phyloP scores from a whole-genome alignment of 92 coral and sea anemone genomes.

The Hydrozoanthus gracilis region DNA sequence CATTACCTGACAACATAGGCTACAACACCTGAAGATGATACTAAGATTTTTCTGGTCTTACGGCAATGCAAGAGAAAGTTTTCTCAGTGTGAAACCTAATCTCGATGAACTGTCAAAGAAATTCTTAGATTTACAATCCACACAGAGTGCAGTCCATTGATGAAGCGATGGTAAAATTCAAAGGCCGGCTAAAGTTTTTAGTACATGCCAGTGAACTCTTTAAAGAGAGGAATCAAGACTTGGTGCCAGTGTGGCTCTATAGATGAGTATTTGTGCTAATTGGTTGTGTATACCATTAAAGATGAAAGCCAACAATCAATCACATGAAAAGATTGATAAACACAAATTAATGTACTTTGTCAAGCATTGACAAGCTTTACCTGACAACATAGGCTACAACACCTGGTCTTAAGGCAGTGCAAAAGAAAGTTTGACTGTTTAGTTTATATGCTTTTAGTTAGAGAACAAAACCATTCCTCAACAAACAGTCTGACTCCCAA shows the following conservation, averaged over 20 bases:
- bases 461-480: not conserved
- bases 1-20: not conserved
- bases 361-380: not conserved
- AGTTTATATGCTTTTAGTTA: not conserved
- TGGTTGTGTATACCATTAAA: constrained; percentile 28
- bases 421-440: not conserved
- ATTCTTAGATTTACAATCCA: not conserved
- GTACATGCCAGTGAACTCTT: constrained; percentile 12
- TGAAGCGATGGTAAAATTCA: constrained; percentile 6
- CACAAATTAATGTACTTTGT: too few species aligned
- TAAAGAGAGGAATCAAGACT: constrained; percentile 28
- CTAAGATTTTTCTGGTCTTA: too few species aligned
- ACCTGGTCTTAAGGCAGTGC: not conserved
- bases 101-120: constrained; percentile 1
- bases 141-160: not conserved
- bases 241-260: constrained; percentile 30
- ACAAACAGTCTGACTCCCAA: not conserved
- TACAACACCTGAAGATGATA: not conserved
- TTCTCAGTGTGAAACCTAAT: not conserved
- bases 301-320: not conserved
- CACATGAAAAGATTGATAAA: too few species aligned
- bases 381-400: not conserved
- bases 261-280: constrained; percentile 39
- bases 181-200: constrained; percentile 4
- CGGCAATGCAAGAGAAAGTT: not conserved